These are phyloP conservation scores for Empidonax alnorum DNA, from an alignment of 2,113 vertebrate species.

Conservation along the genomic window DNA sequence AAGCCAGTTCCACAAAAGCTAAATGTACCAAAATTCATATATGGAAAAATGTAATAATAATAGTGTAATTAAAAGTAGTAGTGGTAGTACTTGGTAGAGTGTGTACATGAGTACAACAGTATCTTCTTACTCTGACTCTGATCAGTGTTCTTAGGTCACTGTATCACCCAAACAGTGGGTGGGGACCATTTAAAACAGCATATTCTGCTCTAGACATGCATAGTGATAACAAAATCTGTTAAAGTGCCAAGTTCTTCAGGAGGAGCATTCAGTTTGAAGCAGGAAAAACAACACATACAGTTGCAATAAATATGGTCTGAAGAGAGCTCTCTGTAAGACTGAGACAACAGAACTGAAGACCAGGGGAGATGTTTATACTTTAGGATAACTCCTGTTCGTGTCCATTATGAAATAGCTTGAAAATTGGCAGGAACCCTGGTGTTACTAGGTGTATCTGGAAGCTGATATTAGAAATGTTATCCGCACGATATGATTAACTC, in stretches of 20 bases:
- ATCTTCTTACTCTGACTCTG: background rate
- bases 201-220: background rate
- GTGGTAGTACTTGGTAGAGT: background rate
- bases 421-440: background rate
- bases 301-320: background rate
- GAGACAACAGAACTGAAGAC: background rate
- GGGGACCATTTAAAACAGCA: background rate
- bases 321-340: background rate
- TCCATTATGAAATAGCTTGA: background rate
- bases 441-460: conserved; percentile 5
- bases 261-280: background rate
- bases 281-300: background rate
- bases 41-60: background rate
- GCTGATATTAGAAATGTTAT: background rate
- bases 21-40: background rate
- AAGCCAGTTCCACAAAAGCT: background rate
- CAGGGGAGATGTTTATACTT: background rate
- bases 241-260: background rate
- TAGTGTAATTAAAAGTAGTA: background rate
- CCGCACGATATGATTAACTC: background rate
- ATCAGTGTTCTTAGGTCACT: background rate
- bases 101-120: rapidly evolving
- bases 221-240: background rate
- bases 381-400: background rate
- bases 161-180: background rate